phyloP scores from a whole-genome alignment of 2,888 invertebrate genomes.

The Augochlorella aurata region DNA sequence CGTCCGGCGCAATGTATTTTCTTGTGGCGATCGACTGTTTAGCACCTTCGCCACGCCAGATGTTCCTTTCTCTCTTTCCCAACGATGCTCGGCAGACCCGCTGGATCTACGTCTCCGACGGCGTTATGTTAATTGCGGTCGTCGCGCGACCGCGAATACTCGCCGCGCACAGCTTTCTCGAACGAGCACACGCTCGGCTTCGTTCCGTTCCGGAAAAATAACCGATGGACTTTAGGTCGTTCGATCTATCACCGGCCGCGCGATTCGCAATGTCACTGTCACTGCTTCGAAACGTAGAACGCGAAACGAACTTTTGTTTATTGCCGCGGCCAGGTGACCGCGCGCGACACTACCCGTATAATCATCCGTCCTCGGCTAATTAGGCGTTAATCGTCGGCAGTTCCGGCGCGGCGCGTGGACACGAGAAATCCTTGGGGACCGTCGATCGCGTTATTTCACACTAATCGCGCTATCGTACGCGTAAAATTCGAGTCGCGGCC shows the following conservation, averaged over 20 bases:
- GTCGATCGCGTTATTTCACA: not conserved
- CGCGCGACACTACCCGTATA: not conserved
- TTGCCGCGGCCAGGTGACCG: too few relatives aligned
- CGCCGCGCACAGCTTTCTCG: not conserved
- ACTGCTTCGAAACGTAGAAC: too few relatives aligned
- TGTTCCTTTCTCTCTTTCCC: conserved; percentile 72
- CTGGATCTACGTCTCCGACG: conserved; percentile 41
- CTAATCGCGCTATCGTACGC: not conserved
- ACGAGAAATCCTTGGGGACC: not conserved
- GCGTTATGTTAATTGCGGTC: conserved; percentile 50
- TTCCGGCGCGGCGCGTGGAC: not conserved
- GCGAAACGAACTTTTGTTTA: not conserved
- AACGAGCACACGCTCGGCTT: not conserved
- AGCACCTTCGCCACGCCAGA: conserved; percentile 66
- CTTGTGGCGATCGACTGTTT: conserved; percentile 51
- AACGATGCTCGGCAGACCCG: conserved; percentile 51
- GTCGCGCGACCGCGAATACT: conserved; percentile 11
- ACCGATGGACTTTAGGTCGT: conserved; percentile 5
- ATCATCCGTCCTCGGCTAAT: not conserved
- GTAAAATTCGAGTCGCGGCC: not conserved
- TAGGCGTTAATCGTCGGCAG: not conserved
- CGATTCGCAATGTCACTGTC: not conserved
- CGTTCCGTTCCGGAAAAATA: not conserved
- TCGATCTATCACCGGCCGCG: not conserved
- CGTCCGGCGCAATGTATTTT: conserved; percentile 41